Conservation (phyloP, 2,113 vertebrate genomes). For the Sinocyclocheilus anshuiensis region DNA sequence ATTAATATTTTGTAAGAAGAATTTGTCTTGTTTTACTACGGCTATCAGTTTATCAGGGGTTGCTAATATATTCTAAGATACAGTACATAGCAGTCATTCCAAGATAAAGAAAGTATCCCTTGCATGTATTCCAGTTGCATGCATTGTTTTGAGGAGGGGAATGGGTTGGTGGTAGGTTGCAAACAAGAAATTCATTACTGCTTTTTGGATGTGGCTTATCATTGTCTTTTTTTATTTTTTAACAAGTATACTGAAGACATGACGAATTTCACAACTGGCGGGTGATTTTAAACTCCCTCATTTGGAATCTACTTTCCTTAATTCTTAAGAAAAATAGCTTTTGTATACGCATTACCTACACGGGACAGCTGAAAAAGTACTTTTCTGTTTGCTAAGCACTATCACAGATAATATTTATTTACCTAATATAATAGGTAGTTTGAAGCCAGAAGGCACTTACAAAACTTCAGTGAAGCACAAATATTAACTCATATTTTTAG, state of each 20-base stretch:
- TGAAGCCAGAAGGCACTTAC: conserved; percentile 57
- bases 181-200: conserved; percentile 56
- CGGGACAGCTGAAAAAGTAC: conserved; percentile 21
- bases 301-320: conserved; percentile 28
- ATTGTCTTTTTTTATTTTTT: conserved; percentile 46
- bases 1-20: conserved; percentile 94
- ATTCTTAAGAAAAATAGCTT: conserved; percentile 23
- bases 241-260: conserved; percentile 40
- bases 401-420: conserved; percentile 70
- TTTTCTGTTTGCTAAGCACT: conserved; percentile 70
- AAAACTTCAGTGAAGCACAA: conserved; percentile 75
- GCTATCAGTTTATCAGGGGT: conserved; percentile 80
- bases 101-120: conserved; percentile 82
- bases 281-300: conserved; percentile 3
- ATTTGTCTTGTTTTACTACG: conserved; percentile 81
- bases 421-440: conserved; percentile 61
- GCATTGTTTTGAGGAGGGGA: conserved; percentile 58
- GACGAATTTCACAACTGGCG: conserved; percentile 28
- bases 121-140: conserved; percentile 75
- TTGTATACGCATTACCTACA: conserved; percentile 31
- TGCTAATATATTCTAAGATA: conserved; percentile 73
- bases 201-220: conserved; percentile 75
- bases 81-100: conserved; percentile 78
- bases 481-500: conserved; percentile 51
- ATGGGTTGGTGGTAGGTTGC: conserved; percentile 44